Evolutionary conservation across 2,888 invertebrate genomes (phyloP), one percentile per base, ranked within the genome.

Genomic region (Prosopocoilus inquinatus): DNA sequence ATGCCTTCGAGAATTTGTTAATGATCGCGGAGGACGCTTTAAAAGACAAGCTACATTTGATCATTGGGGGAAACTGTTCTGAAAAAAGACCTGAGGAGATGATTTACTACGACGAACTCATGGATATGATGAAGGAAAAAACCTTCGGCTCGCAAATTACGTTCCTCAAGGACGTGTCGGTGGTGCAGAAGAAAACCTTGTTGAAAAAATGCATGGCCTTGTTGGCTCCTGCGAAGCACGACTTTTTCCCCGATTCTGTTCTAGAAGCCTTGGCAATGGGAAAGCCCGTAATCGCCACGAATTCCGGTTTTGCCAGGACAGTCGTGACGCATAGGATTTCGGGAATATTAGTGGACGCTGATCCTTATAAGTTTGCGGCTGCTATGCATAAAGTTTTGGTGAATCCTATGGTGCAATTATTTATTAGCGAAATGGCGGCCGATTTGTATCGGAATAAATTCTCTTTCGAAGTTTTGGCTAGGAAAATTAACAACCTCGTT

Each of bases 351-450:
- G 64, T 74, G 1, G 73, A 75, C 41, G 68, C 72, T 0, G 67
- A 70, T 12, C 64, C 73, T 0, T 64, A 64, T 35, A 64, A 69
- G 16, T 69, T 75, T 54, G 74, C 75, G 0, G 63, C 67, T 1
- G 72, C 71, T 0, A 68, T 75, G 67, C 67, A 66, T 50, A 75
- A 74, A 59, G 47, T 76, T 8, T 65, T 71, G 20, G 64, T 63
- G 51, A 73, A 69, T 57, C 70, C 70, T 0, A 70, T 72, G 51
- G 61, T 75, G 50, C 70, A 70, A 49, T 62, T 66, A 9, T 76
- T 75, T 58, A 56, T 75, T 46, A 70, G 74, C 8, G 71, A 74
- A 49, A 74, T 75, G 71, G 71, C 73, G 0, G 66, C 64, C 45
- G 72, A 74, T 16, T 54, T 66, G 0, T 76, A 70, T 48, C 56